These are phyloP conservation scores for Paedocypris sp. DNA, from an alignment of 2,113 vertebrate species.

Conservation along the genomic window DNA sequence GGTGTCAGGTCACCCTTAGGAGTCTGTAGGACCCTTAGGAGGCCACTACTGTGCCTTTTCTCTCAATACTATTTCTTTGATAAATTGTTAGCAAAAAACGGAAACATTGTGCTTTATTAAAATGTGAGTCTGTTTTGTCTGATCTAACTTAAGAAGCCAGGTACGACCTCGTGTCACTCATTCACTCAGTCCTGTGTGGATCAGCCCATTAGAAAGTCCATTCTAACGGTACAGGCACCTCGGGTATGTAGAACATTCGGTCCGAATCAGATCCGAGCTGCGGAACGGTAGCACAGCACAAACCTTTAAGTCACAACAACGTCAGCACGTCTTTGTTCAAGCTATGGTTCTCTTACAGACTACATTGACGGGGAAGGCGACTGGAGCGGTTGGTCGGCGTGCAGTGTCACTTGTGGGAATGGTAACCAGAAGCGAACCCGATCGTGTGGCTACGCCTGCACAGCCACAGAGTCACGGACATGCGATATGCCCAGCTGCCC, in stretches of 20 bases:
- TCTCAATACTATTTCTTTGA: no score
- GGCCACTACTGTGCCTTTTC: no score
- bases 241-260: constrained; percentile 62
- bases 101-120: no score
- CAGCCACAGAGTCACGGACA: constrained; percentile 83
- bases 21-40: no score
- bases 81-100: no score
- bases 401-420: constrained; percentile 83
- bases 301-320: background rate
- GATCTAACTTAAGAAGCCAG: no score
- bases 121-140: no score
- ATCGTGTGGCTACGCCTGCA: constrained; percentile 90
- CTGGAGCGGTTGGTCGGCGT: constrained; percentile 87
- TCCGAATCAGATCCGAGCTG: constrained; percentile 50
- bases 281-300: background rate
- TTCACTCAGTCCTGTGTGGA: constrained; percentile 31
- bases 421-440: constrained; percentile 88
- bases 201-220: constrained; percentile 55
- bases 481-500: constrained; percentile 88
- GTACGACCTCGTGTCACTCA: background rate
- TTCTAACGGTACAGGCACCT: constrained; percentile 45
- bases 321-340: no score
- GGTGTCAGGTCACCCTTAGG: no score
- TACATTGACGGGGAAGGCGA: constrained; percentile 86
- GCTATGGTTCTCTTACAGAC: constrained; percentile 62